These are phyloP conservation scores for Choristoneura rosaceana DNA, from an alignment of 2,888 invertebrate species.

Conservation along the genomic window DNA sequence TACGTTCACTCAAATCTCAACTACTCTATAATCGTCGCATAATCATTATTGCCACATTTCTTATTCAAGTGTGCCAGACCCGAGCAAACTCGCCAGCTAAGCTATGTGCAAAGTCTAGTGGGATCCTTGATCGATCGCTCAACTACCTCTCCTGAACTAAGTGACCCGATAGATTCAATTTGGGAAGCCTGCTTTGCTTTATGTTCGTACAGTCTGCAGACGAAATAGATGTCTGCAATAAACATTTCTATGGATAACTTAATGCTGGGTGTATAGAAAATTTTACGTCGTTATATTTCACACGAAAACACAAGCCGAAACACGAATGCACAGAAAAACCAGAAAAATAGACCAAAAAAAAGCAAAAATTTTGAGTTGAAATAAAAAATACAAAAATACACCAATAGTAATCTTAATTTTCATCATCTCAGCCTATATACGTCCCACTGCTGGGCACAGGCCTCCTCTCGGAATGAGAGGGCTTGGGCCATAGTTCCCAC, in stretches of 20 bases:
- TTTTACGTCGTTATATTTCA: background rate
- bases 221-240: conserved; percentile 8
- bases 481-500: too few relatives aligned
- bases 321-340: too few relatives aligned
- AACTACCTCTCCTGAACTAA: conserved; percentile 44
- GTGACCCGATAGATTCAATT: conserved; percentile 51
- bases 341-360: too few relatives aligned
- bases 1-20: background rate
- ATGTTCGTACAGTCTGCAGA: conserved; percentile 23
- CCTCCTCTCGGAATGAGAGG: too few relatives aligned
- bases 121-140: conserved; percentile 45
- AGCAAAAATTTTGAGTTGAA: too few relatives aligned
- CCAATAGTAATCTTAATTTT: too few relatives aligned
- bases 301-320: too few relatives aligned
- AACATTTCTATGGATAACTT: background rate
- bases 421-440: too few relatives aligned
- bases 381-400: too few relatives aligned
- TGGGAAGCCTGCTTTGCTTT: conserved; percentile 46
- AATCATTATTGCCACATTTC: conserved; percentile 20
- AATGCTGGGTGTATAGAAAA: background rate
- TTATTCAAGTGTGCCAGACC: conserved; percentile 23
- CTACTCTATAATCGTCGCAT: background rate
- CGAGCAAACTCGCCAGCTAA: conserved; percentile 10
- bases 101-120: conserved; percentile 41
- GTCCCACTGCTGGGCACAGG: too few relatives aligned